Conservation (phyloP, 2,888 invertebrate genomes). For the Tribolium freemani region DNA sequence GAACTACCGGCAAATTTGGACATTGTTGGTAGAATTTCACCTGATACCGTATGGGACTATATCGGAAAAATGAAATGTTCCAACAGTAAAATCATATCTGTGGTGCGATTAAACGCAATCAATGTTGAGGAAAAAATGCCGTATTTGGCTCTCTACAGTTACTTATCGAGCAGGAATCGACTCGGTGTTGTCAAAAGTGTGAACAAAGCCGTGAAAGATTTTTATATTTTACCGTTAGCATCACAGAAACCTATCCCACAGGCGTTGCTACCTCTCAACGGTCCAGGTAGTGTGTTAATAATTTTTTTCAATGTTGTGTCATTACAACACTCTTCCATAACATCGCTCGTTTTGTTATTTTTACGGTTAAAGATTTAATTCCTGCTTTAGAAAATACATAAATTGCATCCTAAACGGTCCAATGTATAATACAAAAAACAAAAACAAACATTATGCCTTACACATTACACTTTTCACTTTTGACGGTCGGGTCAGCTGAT, state of each 20-base stretch:
- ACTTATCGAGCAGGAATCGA: constrained; percentile 86
- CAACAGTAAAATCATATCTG: constrained; percentile 88
- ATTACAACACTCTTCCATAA: too few species aligned
- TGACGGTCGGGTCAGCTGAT: too few species aligned
- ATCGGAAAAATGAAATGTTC: constrained; percentile 90
- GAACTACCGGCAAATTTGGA: constrained; percentile 84
- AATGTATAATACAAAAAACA: too few species aligned
- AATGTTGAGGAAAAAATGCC: constrained; percentile 87
- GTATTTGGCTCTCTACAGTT: constrained; percentile 88
- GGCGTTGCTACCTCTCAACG: constrained; percentile 78
- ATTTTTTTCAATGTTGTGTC: neutral
- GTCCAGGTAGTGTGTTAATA: constrained; percentile 72
- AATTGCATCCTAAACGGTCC: too few species aligned
- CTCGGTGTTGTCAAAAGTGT: constrained; percentile 88
- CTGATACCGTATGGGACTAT: constrained; percentile 94
- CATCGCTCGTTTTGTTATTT: too few species aligned
- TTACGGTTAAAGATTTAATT: too few species aligned
- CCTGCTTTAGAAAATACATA: too few species aligned
- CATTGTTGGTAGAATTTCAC: constrained; percentile 92
- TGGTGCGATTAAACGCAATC: constrained; percentile 85
- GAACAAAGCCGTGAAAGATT: constrained; percentile 89
- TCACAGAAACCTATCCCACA: constrained; percentile 80
- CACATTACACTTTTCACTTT: constrained; percentile 27
- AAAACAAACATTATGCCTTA: too few species aligned
- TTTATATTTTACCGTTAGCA: constrained; percentile 91